These are phyloP conservation scores for Axea sp. DNA, from an alignment of 2,888 invertebrate species.

Conservation along the genomic window DNA sequence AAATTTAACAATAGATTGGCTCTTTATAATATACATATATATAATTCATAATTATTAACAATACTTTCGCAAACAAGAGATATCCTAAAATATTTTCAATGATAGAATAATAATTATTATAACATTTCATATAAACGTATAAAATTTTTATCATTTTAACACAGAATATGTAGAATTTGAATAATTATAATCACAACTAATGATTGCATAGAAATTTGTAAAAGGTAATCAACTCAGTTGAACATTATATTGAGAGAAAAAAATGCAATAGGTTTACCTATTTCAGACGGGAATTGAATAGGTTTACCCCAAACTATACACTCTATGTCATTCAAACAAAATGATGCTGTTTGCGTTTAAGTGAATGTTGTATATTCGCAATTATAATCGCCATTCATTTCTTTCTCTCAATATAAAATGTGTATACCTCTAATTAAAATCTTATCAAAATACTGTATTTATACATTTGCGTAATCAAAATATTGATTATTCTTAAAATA, in stretches of 20 bases:
- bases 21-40: conserved; percentile 2
- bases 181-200: conserved; percentile 13
- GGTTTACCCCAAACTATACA: neutral
- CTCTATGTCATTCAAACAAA: no score
- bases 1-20: conserved; percentile 27
- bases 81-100: conserved; percentile 20
- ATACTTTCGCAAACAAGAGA: conserved; percentile 1
- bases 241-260: conserved; percentile 30
- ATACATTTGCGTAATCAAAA: conserved; percentile 22
- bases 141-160: conserved; percentile 41
- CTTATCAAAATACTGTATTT: conserved; percentile 51
- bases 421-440: conserved; percentile 24
- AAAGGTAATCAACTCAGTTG: conserved; percentile 3
- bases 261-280: no score
- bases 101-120: conserved; percentile 18
- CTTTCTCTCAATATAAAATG: conserved; percentile 40
- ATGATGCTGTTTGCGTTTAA: no score
- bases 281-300: no score
- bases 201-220: conserved; percentile 5
- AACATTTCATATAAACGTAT: conserved; percentile 52
- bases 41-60: conserved; percentile 16
- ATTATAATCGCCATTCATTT: conserved; percentile 13
- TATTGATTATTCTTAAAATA: no score
- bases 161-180: conserved; percentile 40
- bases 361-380: no score